Evolutionary conservation across 2,888 invertebrate genomes (phyloP).

Genomic region (Podabrus alpinus): DNA sequence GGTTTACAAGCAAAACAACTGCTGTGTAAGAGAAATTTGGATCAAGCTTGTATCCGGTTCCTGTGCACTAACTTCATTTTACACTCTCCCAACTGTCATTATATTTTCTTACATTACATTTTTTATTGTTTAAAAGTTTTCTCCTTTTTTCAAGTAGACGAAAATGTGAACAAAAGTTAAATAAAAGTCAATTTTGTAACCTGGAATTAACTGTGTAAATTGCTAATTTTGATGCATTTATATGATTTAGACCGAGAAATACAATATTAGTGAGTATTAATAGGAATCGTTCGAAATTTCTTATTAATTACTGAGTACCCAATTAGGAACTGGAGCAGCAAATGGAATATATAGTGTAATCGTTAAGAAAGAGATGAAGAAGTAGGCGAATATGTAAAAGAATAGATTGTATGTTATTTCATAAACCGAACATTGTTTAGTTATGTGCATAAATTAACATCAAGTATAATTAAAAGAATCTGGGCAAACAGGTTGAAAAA

Average conservation of each 20-base stretch:
- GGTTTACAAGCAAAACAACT: slow-evolving; percentile 27
- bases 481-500: slow-evolving; percentile 6
- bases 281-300: slow-evolving; percentile 23
- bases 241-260: slow-evolving; percentile 24
- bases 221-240: slow-evolving; percentile 11
- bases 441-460: background rate
- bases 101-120: slow-evolving; percentile 1
- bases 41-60: slow-evolving; percentile 46
- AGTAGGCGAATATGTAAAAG: slow-evolving; percentile 19
- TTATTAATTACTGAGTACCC: slow-evolving; percentile 30
- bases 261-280: slow-evolving; percentile 21
- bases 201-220: background rate
- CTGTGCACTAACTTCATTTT: slow-evolving; percentile 36
- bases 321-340: slow-evolving; percentile 36
- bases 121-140: slow-evolving; percentile 1
- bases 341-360: slow-evolving; percentile 28
- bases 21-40: slow-evolving; percentile 44
- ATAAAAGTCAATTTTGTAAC: background rate
- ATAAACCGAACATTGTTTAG: background rate
- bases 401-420: background rate
- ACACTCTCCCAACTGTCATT: slow-evolving; percentile 1
- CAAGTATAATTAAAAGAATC: background rate
- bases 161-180: background rate
- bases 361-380: slow-evolving; percentile 18
- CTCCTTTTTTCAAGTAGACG: background rate